A percentile compares a stretch with the other conserved stretches of the same genome.
Evolutionary conservation across 2,113 vertebrate species (phyloP).

Genomic region (Clarias magur): DNA sequence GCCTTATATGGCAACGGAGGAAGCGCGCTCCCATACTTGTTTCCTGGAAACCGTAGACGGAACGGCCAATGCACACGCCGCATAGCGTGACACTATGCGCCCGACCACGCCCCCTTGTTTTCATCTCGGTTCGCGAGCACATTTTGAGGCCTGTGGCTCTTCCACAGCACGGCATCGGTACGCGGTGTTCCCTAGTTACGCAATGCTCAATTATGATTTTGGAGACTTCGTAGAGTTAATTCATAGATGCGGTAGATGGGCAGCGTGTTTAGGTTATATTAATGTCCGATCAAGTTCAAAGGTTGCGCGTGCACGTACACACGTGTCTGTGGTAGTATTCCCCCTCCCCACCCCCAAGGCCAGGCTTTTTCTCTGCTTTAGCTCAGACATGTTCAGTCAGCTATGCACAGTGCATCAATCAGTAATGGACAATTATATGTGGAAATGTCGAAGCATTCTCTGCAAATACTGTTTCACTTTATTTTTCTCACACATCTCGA

Average conservation of each 20-base stretch:
- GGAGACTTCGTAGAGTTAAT: not conserved
- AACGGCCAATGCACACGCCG: constrained; percentile 46
- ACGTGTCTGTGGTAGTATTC: not conserved
- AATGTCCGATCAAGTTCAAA: not conserved
- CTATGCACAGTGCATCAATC: not conserved
- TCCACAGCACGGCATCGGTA: not conserved
- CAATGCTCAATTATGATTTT: not conserved
- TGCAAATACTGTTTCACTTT: not conserved
- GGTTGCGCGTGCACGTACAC: not conserved
- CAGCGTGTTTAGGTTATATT: not conserved
- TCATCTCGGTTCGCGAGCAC: constrained; percentile 37
- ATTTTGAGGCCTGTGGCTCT: constrained; percentile 26
- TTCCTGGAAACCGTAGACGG: constrained; percentile 56
- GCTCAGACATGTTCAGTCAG: not conserved
- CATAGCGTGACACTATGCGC: constrained; percentile 23
- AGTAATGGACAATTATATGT: not conserved
- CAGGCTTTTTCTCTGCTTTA: not conserved
- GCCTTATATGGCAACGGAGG: constrained; percentile 54
- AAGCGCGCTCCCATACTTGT: constrained; percentile 36
- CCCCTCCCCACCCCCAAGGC: not conserved
- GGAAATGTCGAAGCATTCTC: not conserved
- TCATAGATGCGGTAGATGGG: too few relatives aligned
- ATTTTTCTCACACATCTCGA: not conserved
- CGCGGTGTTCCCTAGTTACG: not conserved
- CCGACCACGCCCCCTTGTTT: constrained; percentile 51